Evolutionary conservation across 2,113 vertebrate species (phyloP), one percentile per base, ranked within the genome.

Genomic region (Dicrurus megarhynchus): DNA sequence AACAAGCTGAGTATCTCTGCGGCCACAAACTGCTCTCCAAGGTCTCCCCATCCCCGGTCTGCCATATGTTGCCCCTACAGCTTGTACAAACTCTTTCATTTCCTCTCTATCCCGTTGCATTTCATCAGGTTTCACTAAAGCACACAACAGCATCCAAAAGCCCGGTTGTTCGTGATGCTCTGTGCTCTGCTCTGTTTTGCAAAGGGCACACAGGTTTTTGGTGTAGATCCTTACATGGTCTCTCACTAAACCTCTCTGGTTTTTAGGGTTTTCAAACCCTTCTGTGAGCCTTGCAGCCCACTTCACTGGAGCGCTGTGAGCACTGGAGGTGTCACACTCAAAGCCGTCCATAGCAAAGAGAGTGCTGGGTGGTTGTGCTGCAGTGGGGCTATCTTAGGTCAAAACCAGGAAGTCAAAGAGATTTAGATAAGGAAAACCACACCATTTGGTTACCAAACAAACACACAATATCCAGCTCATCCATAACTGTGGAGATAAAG

Each of bases 31-130:
- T 91, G 93, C 94, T 95, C 91, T 95, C 94, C 65, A 44, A 96
- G 84, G 92, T 89, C 87, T 96, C 69, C 65, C 86, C 77, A 89
- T 81, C 65, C 87, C 89, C 81, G 82, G 84, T 46, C 90, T 95
- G 91, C 89, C 91, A 97, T 95, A 91, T 95, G 94, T 71, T 96
- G 89, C 84, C 73, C 89, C 89, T 56, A 35, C 33, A 76, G 87
- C 90, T 92, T 65, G 65, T 81, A 95, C 93, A 91, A 91, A 95
- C 89, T 87, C 94, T 87, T 82, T 94, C 32, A 95, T 91, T 95
- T 96, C 89, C 95, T 96, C 81, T 84, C 84, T 53, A 52, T 78
- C 77, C 94, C 89, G 84, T 95, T 97, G 87, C 94, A 82, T 95
- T 95, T 96, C 93, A 87, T 81, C 69, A 46, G 61, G 77, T 95